These are phyloP conservation scores for Auanema sp. DNA, from an alignment of 2,888 invertebrate species.

Conservation along the genomic window DNA sequence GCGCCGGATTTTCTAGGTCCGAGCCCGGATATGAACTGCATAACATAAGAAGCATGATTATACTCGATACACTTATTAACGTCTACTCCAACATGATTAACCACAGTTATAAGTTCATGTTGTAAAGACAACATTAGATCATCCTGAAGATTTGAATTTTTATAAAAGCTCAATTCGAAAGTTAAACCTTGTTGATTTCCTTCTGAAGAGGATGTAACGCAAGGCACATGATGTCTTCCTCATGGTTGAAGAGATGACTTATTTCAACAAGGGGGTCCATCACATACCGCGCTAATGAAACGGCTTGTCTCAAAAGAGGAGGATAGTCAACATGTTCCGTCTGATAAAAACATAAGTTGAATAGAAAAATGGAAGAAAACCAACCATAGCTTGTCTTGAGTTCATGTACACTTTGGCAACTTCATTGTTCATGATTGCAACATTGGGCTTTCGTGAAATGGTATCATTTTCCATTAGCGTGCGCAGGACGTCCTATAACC, in stretches of 20 bases:
- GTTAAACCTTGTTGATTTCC: conserved; percentile 28
- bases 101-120: conserved; percentile 85
- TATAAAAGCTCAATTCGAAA: conserved; percentile 8
- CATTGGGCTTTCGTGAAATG: conserved; percentile 62
- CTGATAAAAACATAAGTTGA: conserved; percentile 3
- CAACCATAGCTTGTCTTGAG: conserved; percentile 71
- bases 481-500: conserved; percentile 33
- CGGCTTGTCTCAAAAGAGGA: conserved; percentile 83
- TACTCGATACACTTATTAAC: conserved; percentile 76
- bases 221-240: conserved; percentile 93
- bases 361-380: neutral
- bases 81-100: conserved; percentile 76
- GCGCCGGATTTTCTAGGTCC: conserved; percentile 85
- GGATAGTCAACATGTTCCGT: conserved; percentile 69
- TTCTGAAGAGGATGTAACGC: conserved; percentile 82
- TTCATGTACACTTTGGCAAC: conserved; percentile 87
- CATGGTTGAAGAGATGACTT: conserved; percentile 89
- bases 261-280: conserved; percentile 95
- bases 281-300: conserved; percentile 85
- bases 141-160: too few relatives aligned
- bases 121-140: conserved; percentile 82
- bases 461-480: conserved; percentile 66
- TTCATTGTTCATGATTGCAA: conserved; percentile 91
- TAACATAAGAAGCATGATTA: conserved; percentile 78
- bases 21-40: conserved; percentile 95